These are phyloP conservation scores for Proales similis DNA, from an alignment of 1,140 invertebrate species.

Conservation along the genomic window DNA sequence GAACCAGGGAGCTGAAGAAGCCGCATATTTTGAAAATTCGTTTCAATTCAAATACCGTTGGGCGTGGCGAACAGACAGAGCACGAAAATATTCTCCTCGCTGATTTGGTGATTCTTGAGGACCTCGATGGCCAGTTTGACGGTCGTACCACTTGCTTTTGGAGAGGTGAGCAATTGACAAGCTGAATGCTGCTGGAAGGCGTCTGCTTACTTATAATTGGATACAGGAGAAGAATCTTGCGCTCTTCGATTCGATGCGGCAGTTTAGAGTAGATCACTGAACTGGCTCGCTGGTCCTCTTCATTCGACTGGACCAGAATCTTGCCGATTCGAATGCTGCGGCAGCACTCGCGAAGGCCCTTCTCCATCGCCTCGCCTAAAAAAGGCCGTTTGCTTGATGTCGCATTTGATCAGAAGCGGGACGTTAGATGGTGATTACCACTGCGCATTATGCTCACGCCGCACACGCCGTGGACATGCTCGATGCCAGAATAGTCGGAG, in stretches of 20 bases:
- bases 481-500: conserved; percentile 60
- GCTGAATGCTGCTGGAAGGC: not conserved
- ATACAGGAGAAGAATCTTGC: conserved; percentile 91
- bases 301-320: conserved; percentile 83
- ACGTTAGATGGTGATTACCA: conserved; percentile 56
- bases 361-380: conserved; percentile 94
- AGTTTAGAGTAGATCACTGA: conserved; percentile 95
- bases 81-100: conserved; percentile 84
- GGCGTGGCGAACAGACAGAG: conserved; percentile 94
- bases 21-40: no score
- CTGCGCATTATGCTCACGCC: conserved; percentile 90
- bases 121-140: conserved; percentile 86
- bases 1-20: no score
- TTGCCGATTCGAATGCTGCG: conserved; percentile 82
- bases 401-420: not conserved
- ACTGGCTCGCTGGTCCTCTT: conserved; percentile 89
- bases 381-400: not conserved
- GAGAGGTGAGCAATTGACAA: conserved; percentile 10
- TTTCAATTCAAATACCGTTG: conserved; percentile 53
- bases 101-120: conserved; percentile 80
- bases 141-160: conserved; percentile 75
- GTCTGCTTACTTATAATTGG: conserved; percentile 79
- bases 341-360: conserved; percentile 90
- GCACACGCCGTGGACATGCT: conserved; percentile 90
- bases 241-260: conserved; percentile 79